These are phyloP conservation scores for Apomyelois bistriatella DNA, from an alignment of 2,888 invertebrate species.

Conservation along the genomic window DNA sequence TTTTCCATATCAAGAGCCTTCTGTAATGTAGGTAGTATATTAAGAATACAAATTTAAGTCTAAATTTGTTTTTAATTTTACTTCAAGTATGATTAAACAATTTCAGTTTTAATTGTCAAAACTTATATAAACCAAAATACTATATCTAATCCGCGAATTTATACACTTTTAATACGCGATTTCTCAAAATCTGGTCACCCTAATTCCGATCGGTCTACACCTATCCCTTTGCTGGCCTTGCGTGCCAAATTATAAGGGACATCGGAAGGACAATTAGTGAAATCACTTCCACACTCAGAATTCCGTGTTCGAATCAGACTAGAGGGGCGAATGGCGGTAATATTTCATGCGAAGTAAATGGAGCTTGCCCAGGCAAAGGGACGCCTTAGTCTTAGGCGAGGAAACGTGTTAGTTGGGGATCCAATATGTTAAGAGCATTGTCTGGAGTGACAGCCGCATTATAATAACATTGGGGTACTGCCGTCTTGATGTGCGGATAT, in stretches of 20 bases:
- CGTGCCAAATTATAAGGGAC: slow-evolving; percentile 25
- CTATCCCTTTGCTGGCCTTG: slow-evolving; percentile 5
- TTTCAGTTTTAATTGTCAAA: no score
- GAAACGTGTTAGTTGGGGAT: background rate
- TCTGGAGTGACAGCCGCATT: slow-evolving; percentile 1
- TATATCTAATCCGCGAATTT: background rate
- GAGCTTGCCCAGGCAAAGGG: background rate
- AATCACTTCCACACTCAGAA: slow-evolving; percentile 17
- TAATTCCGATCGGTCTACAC: background rate
- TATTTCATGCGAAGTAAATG: slow-evolving; percentile 13
- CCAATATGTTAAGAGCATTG: slow-evolving; percentile 8
- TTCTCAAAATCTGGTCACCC: background rate
- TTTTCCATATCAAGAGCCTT: no score
- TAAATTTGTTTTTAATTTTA: no score
- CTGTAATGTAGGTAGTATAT: no score
- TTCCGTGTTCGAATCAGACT: background rate
- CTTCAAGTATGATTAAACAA: no score
- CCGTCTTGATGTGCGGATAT: background rate
- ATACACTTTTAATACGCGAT: background rate
- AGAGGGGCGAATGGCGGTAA: slow-evolving; percentile 11
- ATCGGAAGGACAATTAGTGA: slow-evolving; percentile 26
- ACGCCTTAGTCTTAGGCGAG: background rate
- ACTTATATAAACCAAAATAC: no score
- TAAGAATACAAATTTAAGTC: no score
- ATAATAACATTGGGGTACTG: background rate